Evolutionary conservation across 2,797 vertebrate genomes (phyloP).

Genomic region (Phoxinus dragarum): DNA sequence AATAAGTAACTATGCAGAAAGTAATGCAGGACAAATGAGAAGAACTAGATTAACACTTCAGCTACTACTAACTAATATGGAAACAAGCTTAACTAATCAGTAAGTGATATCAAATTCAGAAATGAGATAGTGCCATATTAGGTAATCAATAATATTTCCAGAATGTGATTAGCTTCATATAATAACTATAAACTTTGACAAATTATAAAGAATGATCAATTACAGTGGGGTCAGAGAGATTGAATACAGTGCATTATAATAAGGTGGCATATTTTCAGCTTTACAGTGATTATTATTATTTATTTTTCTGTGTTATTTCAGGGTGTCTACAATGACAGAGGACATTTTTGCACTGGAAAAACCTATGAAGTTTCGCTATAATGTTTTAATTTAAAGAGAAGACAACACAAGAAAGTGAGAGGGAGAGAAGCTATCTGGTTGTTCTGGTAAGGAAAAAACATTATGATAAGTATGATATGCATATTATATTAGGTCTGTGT

Average conservation of each 20-base stretch:
- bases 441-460: constrained; percentile 83
- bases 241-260: not conserved
- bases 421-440: constrained; percentile 80
- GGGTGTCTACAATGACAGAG: constrained; percentile 67
- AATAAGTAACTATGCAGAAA: not conserved
- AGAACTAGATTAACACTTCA: not conserved
- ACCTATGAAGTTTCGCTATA: constrained; percentile 84
- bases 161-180: not conserved
- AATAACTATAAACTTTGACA: not conserved
- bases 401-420: constrained; percentile 53
- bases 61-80: not conserved
- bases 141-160: not conserved
- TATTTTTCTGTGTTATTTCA: constrained; percentile 60
- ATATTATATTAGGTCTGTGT: not conserved
- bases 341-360: constrained; percentile 88
- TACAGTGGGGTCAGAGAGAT: not conserved
- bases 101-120: not conserved
- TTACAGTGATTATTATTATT: constrained; percentile 25
- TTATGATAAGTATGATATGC: not conserved
- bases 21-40: not conserved
- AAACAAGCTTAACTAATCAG: not conserved
- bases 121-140: not conserved
- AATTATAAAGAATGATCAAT: not conserved
- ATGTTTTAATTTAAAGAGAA: constrained; percentile 66
- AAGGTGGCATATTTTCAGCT: not conserved